Evolutionary conservation across 2,888 invertebrate genomes (phyloP), one percentile per base, ranked within the genome.

Genomic region (Subacronicta megacephala): DNA sequence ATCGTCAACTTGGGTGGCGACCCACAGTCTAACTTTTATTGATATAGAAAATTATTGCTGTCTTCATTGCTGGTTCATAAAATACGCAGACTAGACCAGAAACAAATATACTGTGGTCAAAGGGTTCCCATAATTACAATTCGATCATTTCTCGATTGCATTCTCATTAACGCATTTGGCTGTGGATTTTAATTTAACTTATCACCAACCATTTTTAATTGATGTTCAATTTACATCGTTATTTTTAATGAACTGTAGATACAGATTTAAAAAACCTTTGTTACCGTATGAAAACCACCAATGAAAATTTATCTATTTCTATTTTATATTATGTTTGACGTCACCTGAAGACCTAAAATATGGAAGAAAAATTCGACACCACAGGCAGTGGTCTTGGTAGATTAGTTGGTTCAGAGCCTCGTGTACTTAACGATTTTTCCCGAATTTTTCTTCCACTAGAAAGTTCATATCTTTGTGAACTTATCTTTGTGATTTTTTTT

Each of bases 181-280:
- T 44, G 55, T 59, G 36, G 31, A 31, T 57, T 72, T 73, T 60
- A 71, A 58, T 60, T 62, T 62, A 56, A 60, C 60, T 54, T 56
- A 67, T 59, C 45, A 62, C 40, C 42, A 51, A 61, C 23, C 40
- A 44, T 38, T 61, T 58, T 59, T 57, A 56, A 72, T 58, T 62
- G 40, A 51, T 51, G 45, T 61, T 51, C 43, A 56, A 59, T 65
- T 62, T 52, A 45, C 36, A 41, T 57, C 47, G 26, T 46, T 55
- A 63, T 45, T 57, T 62, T 57, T 36, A 56, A 41, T 59, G 31
- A 56, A 26, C 9, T 49, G 9, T 26, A 26, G 12, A 36, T 42
- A 29, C 37, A n/a, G 23, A 4, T 17, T 7, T 18, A n/a, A n/a
- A n/a, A n/a, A n/a, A n/a, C 13, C 31, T 18, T 3, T 35, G 5